Evolutionary conservation across 2,113 vertebrate species (phyloP), one percentile per base, ranked within the genome.

Genomic region (Syngnathus typhle): DNA sequence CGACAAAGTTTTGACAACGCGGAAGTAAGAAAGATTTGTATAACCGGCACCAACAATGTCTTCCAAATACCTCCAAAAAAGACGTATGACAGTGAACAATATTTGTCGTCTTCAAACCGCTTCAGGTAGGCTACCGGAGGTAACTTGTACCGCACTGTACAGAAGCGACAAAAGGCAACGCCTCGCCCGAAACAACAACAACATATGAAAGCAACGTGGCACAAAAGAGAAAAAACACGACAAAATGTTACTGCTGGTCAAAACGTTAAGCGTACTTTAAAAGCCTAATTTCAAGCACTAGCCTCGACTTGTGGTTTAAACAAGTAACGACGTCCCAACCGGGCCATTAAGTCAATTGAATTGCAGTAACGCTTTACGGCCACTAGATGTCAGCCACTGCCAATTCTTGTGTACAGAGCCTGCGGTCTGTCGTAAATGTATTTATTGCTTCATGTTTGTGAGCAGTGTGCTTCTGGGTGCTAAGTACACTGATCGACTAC

Each of bases 311-410:
- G 27, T 32, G 27, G 27, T 32, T 32, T 32, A 32, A 32, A 32
- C 27, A 32, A 3, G 27, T 3, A 32, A 32, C 27, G 3, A 32
- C 27, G 27, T 32, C 27, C 27, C 27, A 32, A 32, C 27, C 27
- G 27, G 27, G 27, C 27, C 27, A 32, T 32, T 3, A 46, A 46
- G 4, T 15, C 13, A 18, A 47, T 3, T 27, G 21, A 44, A 2
- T 21, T 83, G 81, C 78, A 88, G 63, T 66, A 38, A 12, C 41
- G 9, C 41, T 23, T 13, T 19, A 16, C n/a, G 0, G 16, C 82
- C 87, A 80, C 56, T 68, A 88, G 87, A 74, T 85, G 87, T 80
- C 87, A 37, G 65, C 61, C 69, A 60, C 15, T 23, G 49, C 37
- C 21, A 69, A 64, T 5, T n/a, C 19, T 6, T 12, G 11, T 21